Conservation (phyloP, 2,888 invertebrate species). For the Tetrapedia diversipes region DNA sequence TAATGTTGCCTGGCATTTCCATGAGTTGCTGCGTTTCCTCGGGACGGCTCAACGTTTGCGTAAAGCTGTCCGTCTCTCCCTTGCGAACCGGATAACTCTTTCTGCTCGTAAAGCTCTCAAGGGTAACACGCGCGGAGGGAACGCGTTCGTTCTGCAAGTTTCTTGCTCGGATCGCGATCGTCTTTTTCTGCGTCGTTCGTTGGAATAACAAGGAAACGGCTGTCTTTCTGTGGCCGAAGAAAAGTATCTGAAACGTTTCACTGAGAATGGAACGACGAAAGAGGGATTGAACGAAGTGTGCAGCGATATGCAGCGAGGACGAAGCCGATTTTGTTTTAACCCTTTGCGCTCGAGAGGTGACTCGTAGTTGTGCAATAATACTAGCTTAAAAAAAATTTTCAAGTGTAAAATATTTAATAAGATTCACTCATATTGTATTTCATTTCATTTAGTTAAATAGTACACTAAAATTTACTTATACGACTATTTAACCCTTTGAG, state of each 20-base stretch:
- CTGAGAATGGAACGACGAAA: neutral
- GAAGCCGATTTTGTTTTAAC: too few relatives aligned
- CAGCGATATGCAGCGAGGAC: too few relatives aligned
- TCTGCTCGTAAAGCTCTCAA: conserved; percentile 22
- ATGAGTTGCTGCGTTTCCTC: conserved; percentile 20
- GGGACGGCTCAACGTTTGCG: conserved; percentile 20
- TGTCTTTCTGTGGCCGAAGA: too few relatives aligned
- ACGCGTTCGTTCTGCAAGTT: neutral
- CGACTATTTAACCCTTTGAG: too few relatives aligned
- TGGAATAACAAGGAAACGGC: neutral
- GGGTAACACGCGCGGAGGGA: conserved; percentile 17
- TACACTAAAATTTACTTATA: too few relatives aligned
- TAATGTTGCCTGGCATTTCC: conserved; percentile 42
- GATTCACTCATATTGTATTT: too few relatives aligned
- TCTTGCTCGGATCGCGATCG: neutral
- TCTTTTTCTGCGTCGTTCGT: neutral
- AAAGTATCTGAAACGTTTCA: neutral
- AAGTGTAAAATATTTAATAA: too few relatives aligned
- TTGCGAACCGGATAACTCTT: conserved; percentile 14
- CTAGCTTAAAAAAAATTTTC: too few relatives aligned
- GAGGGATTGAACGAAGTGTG: neutral
- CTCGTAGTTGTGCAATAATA: too few relatives aligned
- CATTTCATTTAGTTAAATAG: too few relatives aligned
- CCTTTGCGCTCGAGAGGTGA: too few relatives aligned
- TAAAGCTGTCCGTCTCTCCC: conserved; percentile 15